Conservation (phyloP, 2,797 vertebrate genomes). For the Limnodromus scolopaceus region DNA sequence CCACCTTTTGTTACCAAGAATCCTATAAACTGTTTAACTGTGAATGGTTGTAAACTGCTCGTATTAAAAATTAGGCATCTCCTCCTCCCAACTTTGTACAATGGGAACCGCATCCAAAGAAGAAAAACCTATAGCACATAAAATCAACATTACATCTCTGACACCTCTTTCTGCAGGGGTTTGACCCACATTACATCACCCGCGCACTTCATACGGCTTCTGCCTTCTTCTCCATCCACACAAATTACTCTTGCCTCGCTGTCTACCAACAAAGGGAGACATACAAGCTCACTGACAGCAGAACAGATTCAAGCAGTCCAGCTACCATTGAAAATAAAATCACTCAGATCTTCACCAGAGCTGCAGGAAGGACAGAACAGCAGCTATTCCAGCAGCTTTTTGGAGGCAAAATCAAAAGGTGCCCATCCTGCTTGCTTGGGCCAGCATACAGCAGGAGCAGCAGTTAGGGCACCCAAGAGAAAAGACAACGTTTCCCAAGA, state of each 20-base stretch:
- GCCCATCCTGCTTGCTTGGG: neutral
- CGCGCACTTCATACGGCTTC: neutral
- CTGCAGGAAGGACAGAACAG: neutral
- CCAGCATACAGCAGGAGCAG: neutral
- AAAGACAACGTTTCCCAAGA: neutral
- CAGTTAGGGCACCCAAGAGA: neutral
- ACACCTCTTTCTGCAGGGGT: conserved; percentile 12
- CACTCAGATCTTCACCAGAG: neutral
- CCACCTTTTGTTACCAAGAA: conserved; percentile 75
- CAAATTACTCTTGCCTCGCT: neutral
- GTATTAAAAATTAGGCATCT: conserved; percentile 72
- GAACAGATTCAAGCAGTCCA: neutral
- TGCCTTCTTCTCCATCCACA: neutral
- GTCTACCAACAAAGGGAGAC: neutral
- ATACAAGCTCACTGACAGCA: neutral
- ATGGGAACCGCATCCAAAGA: neutral
- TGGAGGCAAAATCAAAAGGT: neutral
- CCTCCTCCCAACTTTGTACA: conserved; percentile 11
- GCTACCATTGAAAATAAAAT: neutral
- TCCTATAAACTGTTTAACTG: conserved; percentile 76
- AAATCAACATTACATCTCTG: conserved; percentile 49
- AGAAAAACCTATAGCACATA: neutral
- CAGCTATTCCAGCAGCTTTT: neutral
- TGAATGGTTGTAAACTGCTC: conserved; percentile 75
- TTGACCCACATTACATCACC: conserved; percentile 31